These are phyloP conservation scores for Ptychoptera contaminata DNA, from an alignment of 2,888 invertebrate genomes.

Conservation along the genomic window DNA sequence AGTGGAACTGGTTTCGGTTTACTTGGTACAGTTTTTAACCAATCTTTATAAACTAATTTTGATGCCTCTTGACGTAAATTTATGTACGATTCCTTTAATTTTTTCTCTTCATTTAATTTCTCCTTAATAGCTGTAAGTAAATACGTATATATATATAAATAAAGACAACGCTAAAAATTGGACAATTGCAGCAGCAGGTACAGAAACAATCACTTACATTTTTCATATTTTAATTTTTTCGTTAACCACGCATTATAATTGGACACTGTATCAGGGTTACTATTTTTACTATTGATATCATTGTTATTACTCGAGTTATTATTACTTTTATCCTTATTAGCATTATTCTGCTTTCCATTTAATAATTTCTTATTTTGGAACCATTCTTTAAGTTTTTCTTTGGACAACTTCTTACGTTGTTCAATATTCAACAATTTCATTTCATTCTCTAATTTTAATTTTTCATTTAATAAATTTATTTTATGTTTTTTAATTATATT, in stretches of 20 bases:
- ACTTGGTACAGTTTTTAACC: constrained; percentile 20
- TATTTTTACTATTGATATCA: neutral
- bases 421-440: constrained; percentile 6
- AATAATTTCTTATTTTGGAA: constrained; percentile 14
- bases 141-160: too few relatives aligned
- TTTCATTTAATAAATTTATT: constrained; percentile 3
- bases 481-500: constrained; percentile 12
- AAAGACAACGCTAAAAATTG: too few relatives aligned
- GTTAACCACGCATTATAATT: neutral
- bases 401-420: constrained; percentile 16
- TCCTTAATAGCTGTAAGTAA: constrained; percentile 13
- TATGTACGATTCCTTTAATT: constrained; percentile 9
- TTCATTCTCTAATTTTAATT: constrained; percentile 13
- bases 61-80: constrained; percentile 13
- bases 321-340: constrained; percentile 7
- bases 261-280: neutral
- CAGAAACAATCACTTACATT: neutral
- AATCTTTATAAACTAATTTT: constrained; percentile 19
- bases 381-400: constrained; percentile 21
- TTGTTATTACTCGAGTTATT: constrained; percentile 7
- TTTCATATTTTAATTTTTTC: neutral
- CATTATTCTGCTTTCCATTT: constrained; percentile 5
- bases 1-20: constrained; percentile 29
- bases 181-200: too few relatives aligned
- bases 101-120: constrained; percentile 12